Evolutionary conservation across 2,888 invertebrate genomes (phyloP), one percentile per base, ranked within the genome.

Genomic region (Luffia ferchaultella): DNA sequence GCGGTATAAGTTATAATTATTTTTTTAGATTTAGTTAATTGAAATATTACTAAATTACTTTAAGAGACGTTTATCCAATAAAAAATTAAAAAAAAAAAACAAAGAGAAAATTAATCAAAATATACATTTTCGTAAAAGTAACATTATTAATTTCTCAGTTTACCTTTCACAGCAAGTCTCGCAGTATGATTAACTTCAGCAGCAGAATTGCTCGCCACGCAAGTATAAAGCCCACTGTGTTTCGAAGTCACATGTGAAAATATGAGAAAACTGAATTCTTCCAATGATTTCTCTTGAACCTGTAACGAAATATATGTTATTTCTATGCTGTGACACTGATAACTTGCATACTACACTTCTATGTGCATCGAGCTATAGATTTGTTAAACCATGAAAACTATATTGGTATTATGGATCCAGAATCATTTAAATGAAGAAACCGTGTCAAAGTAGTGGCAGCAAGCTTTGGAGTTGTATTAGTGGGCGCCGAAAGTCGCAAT

Each of bases 191-290:
- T 89, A 50, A 89, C 89, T 63, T 88, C 89, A 12, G 90, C 89
- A 1, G 91, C 91, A 18, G 87, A 85, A 67, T 91, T 91, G 58
- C 87, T 87, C 1, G 91, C 91, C 19, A 89, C 88, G 63, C 91
- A 91, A 0, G 91, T 90, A 62, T 91, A 91, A 56, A 88, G 88
- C 0, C 91, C 91, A 58, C 89, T 89, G 62, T 91, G 90, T 58
- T 85, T 85, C 2, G 90, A 88, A 45, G 88, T 87, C 53, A 91
- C 89, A 67, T 90, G 89, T 56, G 90, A 89, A 66, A 91, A 90
- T 56, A 90, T 89, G 51, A 91, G 69, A 63, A 90, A 87, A 58
- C 90, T 90, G 62, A 89, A 90, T 65, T 90, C 90, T 56, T 90
- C 90, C 20, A 89, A 75, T 2, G 89, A 88, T 53, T 89, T 88